Evolutionary conservation across 2,888 invertebrate species (phyloP).

Genomic region (Strigamia transsilvanica): DNA sequence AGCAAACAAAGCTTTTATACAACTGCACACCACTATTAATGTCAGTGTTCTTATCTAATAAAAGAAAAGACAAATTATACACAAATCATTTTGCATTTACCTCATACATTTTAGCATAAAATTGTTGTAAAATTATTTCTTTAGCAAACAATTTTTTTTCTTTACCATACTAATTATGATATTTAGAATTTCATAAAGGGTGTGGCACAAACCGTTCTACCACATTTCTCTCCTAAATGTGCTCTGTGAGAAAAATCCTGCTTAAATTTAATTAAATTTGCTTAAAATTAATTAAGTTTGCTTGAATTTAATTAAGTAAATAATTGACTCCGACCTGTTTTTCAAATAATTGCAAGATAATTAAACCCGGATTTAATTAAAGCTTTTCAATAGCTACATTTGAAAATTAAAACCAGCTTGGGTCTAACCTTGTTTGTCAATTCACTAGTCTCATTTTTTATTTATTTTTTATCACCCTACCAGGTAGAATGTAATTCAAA

Average conservation of each 20-base stretch:
- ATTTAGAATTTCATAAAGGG: constrained; percentile 37
- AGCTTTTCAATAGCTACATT: neutral
- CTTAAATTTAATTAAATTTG: too few species aligned
- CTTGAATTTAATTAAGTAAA: constrained; percentile 7
- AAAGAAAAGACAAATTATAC: constrained; percentile 31
- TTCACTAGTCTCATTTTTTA: too few species aligned
- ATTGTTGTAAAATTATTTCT: neutral
- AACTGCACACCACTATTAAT: neutral
- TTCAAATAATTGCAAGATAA: neutral
- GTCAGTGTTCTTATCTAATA: constrained; percentile 31
- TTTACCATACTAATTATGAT: neutral
- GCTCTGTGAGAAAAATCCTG: neutral
- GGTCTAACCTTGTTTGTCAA: too few species aligned
- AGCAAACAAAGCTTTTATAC: constrained; percentile 46
- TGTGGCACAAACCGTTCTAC: neutral
- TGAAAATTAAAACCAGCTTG: too few species aligned
- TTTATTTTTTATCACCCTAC: too few species aligned
- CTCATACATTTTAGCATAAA: neutral
- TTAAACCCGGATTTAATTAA: neutral
- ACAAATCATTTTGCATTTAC: constrained; percentile 7
- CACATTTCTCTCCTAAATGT: neutral
- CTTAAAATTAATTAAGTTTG: too few species aligned
- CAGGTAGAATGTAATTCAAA: too few species aligned
- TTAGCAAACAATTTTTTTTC: constrained; percentile 12
- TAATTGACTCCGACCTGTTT: neutral